phyloP scores from a whole-genome alignment of 1,140 invertebrate species.

The Rhagoletis zephyria region DNA sequence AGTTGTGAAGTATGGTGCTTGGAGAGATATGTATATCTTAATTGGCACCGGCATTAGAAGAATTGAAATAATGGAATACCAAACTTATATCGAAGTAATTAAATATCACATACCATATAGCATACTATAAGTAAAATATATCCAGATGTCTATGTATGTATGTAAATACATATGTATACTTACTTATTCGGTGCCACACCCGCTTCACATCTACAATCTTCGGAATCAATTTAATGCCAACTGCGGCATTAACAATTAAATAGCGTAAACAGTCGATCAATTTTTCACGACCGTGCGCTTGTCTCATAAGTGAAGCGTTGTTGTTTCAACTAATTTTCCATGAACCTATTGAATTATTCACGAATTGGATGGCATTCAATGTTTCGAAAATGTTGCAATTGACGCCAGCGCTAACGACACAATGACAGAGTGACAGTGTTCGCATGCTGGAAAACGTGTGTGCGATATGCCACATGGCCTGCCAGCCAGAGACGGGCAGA shows the following conservation, averaged over 20 bases:
- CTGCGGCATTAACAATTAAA: not conserved
- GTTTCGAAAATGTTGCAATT: not conserved
- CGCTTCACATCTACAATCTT: not conserved
- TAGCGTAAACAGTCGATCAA: not conserved
- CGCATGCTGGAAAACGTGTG: not conserved
- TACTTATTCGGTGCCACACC: too few relatives aligned
- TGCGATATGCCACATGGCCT: not conserved
- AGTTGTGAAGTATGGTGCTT: too few relatives aligned
- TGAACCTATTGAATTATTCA: constrained; percentile 45
- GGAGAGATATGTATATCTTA: too few relatives aligned
- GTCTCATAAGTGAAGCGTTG: not conserved
- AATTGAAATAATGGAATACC: too few relatives aligned
- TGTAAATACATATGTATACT: too few relatives aligned
- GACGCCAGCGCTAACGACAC: not conserved
- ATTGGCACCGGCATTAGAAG: too few relatives aligned
- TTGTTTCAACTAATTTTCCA: not conserved
- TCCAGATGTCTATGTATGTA: too few relatives aligned
- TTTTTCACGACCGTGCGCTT: not conserved
- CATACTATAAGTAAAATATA: too few relatives aligned
- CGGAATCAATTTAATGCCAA: not conserved
- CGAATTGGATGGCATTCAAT: not conserved
- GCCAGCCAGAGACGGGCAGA: not conserved
- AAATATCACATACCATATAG: too few relatives aligned
- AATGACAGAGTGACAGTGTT: not conserved
- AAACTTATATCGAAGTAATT: too few relatives aligned